These are phyloP conservation scores for Dryomyza anilis DNA, from an alignment of 2,888 invertebrate genomes.

Conservation along the genomic window DNA sequence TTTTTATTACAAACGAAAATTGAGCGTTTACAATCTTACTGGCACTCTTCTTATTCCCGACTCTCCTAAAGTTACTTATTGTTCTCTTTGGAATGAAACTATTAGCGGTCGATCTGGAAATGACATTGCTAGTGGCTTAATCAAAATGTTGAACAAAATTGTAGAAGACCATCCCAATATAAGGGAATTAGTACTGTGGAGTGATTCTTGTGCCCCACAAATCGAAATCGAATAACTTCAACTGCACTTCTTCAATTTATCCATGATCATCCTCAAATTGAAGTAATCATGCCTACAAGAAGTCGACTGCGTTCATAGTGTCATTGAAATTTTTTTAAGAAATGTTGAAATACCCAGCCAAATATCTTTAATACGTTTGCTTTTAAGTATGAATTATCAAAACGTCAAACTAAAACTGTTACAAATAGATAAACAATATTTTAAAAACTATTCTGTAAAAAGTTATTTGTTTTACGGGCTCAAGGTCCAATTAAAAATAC, in stretches of 20 bases:
- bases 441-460: neutral
- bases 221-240: neutral
- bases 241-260: neutral
- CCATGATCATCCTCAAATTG: neutral
- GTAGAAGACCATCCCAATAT: neutral
- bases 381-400: neutral
- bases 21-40: constrained; percentile 11
- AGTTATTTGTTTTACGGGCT: too few species aligned
- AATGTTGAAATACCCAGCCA: constrained; percentile 6
- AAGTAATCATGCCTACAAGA: neutral
- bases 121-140: constrained; percentile 15
- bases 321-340: neutral
- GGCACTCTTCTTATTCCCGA: neutral
- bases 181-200: neutral
- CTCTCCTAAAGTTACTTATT: constrained; percentile 6
- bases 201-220: constrained; percentile 1
- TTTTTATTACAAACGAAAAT: constrained; percentile 20
- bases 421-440: neutral
- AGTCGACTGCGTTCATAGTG: constrained; percentile 9
- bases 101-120: constrained; percentile 6
- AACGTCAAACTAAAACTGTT: too few species aligned
- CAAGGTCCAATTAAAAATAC: too few species aligned
- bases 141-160: constrained; percentile 7
- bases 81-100: constrained; percentile 8
- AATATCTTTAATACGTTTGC: neutral